Evolutionary conservation across 1,140 invertebrate genomes (phyloP), one percentile per base, ranked within the genome.

Genomic region (Schmidtea mediterranea): DNA sequence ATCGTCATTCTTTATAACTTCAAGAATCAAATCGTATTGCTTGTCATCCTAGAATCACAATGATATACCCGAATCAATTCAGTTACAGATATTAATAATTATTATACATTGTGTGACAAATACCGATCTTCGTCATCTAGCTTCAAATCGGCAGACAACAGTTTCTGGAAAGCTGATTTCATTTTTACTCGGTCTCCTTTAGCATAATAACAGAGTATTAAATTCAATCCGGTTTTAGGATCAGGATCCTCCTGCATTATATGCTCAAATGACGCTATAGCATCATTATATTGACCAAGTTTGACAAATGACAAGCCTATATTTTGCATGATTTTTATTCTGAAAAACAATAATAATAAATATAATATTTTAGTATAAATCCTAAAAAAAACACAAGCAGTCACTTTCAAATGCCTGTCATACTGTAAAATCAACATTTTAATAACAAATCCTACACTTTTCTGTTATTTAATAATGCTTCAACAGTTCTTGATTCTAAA

Each of bases 291-390:
- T 60, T 90, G 83, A 8, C 81, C 82, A 77, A 95, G 81, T 61
- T 81, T 79, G 0, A 97, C 78, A 62, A 94, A 81, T 9, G 90
- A 71, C 50, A 94, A 75, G 0, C 83, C 90, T 61, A 97, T 95
- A 58, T 98, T 98, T 63, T 94, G 84, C 76, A 89, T 89, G 47
- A 97, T 87, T 69, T 89, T 90, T 53, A 87, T 78, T 58, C 82
- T 84, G 54, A 45, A 60, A 65, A 56, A 52, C 15, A 32, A 6
- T 32, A 6, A 6, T 3, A 32, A 32, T 41, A 16, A 15, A 6
- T 16, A 16, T 41, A n/a, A n/a, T n/a, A n/a, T n/a, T n/a, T n/a
- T n/a, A n/a, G n/a, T n/a, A n/a, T n/a, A n/a, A n/a, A n/a, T n/a
- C n/a, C n/a, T n/a, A n/a, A n/a, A n/a, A n/a, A n/a, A n/a, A n/a